Percentiles rank a stretch among this genome's conserved stretches.
Evolutionary conservation across 2,113 vertebrate species (phyloP).

Genomic region (human): DNA sequence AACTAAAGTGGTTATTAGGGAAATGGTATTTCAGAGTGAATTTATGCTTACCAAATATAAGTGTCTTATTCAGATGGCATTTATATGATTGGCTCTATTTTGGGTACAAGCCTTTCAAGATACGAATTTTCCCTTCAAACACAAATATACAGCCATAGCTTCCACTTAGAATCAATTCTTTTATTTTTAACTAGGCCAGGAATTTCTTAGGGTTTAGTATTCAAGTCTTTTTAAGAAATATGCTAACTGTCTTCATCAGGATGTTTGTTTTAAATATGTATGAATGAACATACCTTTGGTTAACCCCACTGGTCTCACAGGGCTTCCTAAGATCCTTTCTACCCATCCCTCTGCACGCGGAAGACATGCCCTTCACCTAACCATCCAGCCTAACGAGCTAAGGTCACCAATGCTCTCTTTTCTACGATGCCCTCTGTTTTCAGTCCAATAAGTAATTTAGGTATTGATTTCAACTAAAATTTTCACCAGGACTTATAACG

Average conservation of each 20-base stretch:
- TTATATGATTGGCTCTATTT: conserved; percentile 68
- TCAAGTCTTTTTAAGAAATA: conserved; percentile 15
- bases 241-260: not conserved
- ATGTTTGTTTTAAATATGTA: conserved; percentile 46
- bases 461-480: conserved; percentile 44
- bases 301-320: not conserved
- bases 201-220: conserved; percentile 30
- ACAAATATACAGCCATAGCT: conserved; percentile 45
- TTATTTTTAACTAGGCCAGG: conserved; percentile 23
- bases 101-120: conserved; percentile 48
- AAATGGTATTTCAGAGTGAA: conserved; percentile 65
- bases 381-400: not conserved
- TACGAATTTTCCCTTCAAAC: conserved; percentile 49
- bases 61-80: conserved; percentile 62
- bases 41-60: conserved; percentile 71
- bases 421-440: not conserved
- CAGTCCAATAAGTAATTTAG: not conserved
- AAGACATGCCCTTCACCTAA: not conserved
- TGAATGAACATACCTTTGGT: conserved; percentile 1
- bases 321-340: not conserved
- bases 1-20: conserved; percentile 71
- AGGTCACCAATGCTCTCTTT: not conserved
- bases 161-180: conserved; percentile 44
- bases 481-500: conserved; percentile 6
- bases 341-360: not conserved